These are phyloP conservation scores for Vesta saturnalis DNA, from an alignment of 2,888 invertebrate species.

Conservation along the genomic window DNA sequence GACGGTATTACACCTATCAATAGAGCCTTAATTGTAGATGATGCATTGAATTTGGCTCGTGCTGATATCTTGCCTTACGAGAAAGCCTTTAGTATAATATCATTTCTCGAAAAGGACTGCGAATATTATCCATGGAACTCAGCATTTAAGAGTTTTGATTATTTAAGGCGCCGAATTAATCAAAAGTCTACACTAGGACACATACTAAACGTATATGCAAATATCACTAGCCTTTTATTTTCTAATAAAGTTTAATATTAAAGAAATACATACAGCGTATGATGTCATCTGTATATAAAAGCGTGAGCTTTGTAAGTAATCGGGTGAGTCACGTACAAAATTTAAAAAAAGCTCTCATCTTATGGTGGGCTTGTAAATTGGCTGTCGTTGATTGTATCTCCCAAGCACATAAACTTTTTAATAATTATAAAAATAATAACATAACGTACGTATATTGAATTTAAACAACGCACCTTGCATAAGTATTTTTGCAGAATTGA, in stretches of 20 bases:
- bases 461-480: slow-evolving; percentile 6
- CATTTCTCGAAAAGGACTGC: slow-evolving; percentile 74
- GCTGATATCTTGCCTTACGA: slow-evolving; percentile 70
- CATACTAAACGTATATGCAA: slow-evolving; percentile 14
- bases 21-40: slow-evolving; percentile 82
- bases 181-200: slow-evolving; percentile 50
- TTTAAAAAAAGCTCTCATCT: slow-evolving; percentile 68
- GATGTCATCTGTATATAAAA: slow-evolving; percentile 40
- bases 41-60: slow-evolving; percentile 79
- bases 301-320: slow-evolving; percentile 40
- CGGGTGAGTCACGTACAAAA: slow-evolving; percentile 63
- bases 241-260: neutral
- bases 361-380: slow-evolving; percentile 73
- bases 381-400: slow-evolving; percentile 68
- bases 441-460: slow-evolving; percentile 47
- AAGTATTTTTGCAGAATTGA: slow-evolving; percentile 62
- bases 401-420: slow-evolving; percentile 54
- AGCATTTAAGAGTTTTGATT: slow-evolving; percentile 65
- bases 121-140: slow-evolving; percentile 84
- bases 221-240: neutral
- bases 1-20: slow-evolving; percentile 71
- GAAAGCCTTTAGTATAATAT: slow-evolving; percentile 71
- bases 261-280: slow-evolving; percentile 34
- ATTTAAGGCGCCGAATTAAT: slow-evolving; percentile 53
- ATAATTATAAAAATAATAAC: slow-evolving; percentile 50